These are phyloP conservation scores for Stomatorhinus walkeri DNA, from an alignment of 2,797 vertebrate species.

Conservation along the genomic window DNA sequence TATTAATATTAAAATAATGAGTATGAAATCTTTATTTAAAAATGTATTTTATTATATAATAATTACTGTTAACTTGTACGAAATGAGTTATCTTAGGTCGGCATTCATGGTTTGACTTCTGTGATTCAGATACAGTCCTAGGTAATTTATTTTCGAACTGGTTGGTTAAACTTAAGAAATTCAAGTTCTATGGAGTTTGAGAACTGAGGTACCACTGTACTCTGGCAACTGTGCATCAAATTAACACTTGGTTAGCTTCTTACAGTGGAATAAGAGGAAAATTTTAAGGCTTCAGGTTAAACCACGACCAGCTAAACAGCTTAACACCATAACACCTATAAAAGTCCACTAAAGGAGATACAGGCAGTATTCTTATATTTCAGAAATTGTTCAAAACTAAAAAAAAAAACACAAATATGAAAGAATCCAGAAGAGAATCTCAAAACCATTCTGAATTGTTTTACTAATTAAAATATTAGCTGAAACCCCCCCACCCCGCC, in stretches of 20 bases:
- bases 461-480: background rate
- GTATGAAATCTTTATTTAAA: no score
- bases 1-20: no score
- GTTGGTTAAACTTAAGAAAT: no score
- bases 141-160: no score
- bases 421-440: background rate
- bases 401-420: background rate
- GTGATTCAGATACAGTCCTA: no score
- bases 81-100: no score
- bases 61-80: no score
- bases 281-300: background rate
- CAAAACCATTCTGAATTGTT: background rate
- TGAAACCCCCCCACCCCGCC: background rate
- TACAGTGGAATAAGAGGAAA: background rate
- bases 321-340: background rate
- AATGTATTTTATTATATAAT: no score
- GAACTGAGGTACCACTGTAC: no score
- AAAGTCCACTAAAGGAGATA: background rate
- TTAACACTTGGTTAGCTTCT: background rate
- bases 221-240: background rate
- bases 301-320: background rate
- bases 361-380: background rate
- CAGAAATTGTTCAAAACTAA: background rate
- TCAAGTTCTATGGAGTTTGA: no score
- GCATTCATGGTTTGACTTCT: no score